phyloP scores from a whole-genome alignment of 2,888 invertebrate species.

The Chloromyia formosa region DNA sequence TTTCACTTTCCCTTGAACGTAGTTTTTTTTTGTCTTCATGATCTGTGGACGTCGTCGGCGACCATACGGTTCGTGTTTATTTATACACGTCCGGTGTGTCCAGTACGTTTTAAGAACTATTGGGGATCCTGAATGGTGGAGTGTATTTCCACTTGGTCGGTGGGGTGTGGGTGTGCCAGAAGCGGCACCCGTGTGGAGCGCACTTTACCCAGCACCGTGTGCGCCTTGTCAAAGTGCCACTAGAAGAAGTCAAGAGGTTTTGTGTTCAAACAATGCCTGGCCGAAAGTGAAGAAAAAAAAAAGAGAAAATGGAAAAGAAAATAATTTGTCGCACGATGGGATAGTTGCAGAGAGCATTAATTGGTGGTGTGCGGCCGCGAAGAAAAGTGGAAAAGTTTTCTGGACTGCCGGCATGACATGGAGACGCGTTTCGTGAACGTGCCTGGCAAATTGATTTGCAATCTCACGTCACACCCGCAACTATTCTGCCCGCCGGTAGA shows the following conservation, averaged over 20 bases:
- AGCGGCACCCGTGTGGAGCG: constrained; percentile 10
- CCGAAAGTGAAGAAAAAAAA: constrained; percentile 1
- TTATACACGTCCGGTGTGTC: neutral
- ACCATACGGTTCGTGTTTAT: constrained; percentile 4
- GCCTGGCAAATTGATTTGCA: constrained; percentile 37
- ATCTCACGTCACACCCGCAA: constrained; percentile 15
- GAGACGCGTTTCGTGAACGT: constrained; percentile 11
- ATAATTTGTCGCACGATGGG: neutral
- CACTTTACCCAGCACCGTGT: neutral
- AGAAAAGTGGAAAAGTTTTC: neutral
- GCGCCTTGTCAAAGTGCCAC: constrained; percentile 18
- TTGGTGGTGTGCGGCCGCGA: neutral
- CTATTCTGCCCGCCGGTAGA: neutral
- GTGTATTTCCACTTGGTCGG: neutral
- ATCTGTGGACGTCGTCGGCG: neutral
- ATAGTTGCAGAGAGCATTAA: too few relatives aligned
- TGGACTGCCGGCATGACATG: neutral
- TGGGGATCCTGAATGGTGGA: neutral
- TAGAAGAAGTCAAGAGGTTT: constrained; percentile 15
- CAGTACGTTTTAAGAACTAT: neutral
- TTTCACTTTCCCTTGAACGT: constrained; percentile 19
- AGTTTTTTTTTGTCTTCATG: neutral
- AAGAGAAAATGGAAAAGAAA: neutral
- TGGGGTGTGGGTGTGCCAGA: constrained; percentile 32
- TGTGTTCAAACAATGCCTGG: constrained; percentile 19